Base-by-base conservation (phyloP, 2,797 vertebrate genomes). In the Liparis tanakae region DNA sequence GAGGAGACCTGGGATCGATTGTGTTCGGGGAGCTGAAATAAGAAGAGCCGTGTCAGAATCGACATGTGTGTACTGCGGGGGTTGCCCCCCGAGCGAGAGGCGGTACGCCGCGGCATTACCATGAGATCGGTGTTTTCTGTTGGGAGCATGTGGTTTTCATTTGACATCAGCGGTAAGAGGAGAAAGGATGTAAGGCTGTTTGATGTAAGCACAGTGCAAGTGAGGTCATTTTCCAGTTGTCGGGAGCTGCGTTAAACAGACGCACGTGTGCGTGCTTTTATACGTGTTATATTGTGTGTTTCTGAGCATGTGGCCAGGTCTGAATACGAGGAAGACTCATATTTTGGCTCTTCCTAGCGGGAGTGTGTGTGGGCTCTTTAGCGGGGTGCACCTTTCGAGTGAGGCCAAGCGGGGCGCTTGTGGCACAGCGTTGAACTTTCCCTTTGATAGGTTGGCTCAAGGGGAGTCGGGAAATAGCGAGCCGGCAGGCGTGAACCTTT, bases 171-270 rank as follows among this genome's bases (percentile, higher is more conserved):
- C 54, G 41, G 88, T 83, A 86, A 89, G 83, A 87, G 51, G 87
- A 90, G 87, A 89, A 85, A 91, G 88, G 89, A 89, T 92, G 89
- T 85, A 72, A 80, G 87, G 74, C 82, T 84, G 89, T 93, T 93
- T 93, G 90, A 93, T 91, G 90, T 93, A 37, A 88, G 88, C 78
- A 67, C 84, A 77, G 92, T 86, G 91, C 91, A 93, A 91, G 88
- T 93, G 90, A 94, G 90, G 92, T 93, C 91, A 94, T 93, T 89
- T 83, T 89, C 83, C 89, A 91, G 76, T 89, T 82, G 82, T 78
- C 39, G 62, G 66, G 73, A 70, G 80, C 72, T 76, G 79, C 56
- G 66, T 67, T 82, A 58, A 82, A 81, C 34, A 4, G 60, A 65
- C 18, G n/a, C 69, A 56, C 41, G 73, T 67, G 77, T 74, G 68